These are phyloP conservation scores for Lepus americanus DNA, from an alignment of 2,113 vertebrate genomes.

Conservation along the genomic window DNA sequence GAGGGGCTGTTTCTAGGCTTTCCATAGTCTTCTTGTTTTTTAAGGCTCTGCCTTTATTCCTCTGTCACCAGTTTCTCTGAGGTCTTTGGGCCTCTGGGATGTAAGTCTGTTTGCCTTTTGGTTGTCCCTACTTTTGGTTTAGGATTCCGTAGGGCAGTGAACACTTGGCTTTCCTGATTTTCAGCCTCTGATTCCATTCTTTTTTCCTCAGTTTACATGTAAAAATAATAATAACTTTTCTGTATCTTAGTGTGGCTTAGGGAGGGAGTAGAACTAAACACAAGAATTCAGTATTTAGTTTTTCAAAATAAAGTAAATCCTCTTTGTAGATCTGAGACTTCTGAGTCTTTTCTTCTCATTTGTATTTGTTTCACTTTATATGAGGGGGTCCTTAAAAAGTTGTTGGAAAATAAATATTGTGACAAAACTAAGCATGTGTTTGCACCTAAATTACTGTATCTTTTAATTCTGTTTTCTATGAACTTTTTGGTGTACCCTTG, in stretches of 20 bases:
- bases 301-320: slow-evolving; percentile 20
- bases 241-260: background rate
- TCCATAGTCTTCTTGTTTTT: background rate
- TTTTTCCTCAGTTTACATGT: background rate
- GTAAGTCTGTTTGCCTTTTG: background rate
- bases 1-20: background rate
- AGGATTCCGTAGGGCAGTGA: background rate
- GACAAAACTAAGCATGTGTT: too few relatives aligned
- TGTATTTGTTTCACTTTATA: background rate
- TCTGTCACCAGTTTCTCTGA: background rate
- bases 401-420: too few relatives aligned
- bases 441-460: too few relatives aligned
- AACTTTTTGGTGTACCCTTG: background rate
- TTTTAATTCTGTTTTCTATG: too few relatives aligned
- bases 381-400: too few relatives aligned
- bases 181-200: slow-evolving; percentile 15
- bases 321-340: slow-evolving; percentile 15
- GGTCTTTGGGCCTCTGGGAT: background rate
- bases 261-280: slow-evolving; percentile 26
- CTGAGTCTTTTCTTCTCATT: background rate
- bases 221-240: slow-evolving; percentile 5
- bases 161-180: background rate
- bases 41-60: background rate
- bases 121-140: background rate
- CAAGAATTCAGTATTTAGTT: background rate